A percentile compares a stretch with the other conserved stretches of the same genome.
Conservation (phyloP, 2,113 vertebrate genomes). For the Aptenodytes forsteri region DNA sequence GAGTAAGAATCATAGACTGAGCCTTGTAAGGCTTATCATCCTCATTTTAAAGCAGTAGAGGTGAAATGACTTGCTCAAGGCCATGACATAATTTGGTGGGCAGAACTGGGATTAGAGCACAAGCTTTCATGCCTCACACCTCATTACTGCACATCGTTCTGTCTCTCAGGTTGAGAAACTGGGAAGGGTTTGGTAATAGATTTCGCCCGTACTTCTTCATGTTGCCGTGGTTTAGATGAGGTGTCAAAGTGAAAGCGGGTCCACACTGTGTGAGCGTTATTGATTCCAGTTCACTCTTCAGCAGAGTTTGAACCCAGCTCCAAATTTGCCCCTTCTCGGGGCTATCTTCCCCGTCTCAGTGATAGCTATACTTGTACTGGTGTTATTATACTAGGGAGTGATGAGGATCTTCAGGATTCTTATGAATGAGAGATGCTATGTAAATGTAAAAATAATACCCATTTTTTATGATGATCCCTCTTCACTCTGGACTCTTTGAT, state of each 20-base stretch:
- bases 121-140: conserved; percentile 24
- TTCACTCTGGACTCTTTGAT: not conserved
- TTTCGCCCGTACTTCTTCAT: not conserved
- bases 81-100: conserved; percentile 51
- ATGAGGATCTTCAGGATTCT: not conserved
- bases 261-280: not conserved
- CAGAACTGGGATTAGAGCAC: not conserved
- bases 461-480: not conserved
- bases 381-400: not conserved
- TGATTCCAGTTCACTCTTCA: not conserved
- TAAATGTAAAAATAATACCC: not conserved
- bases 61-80: conserved; percentile 50
- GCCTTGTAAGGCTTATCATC: conserved; percentile 36
- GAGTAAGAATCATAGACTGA: conserved; percentile 30
- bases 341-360: not conserved
- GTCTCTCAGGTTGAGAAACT: not conserved
- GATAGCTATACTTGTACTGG: not conserved
- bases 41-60: conserved; percentile 29
- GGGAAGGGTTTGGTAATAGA: not conserved
- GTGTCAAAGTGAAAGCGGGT: conserved; percentile 27
- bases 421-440: not conserved
- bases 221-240: not conserved
- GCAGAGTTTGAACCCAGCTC: not conserved
- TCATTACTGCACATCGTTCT: conserved; percentile 32
- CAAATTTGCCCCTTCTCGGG: not conserved